Conservation (phyloP, 64 coral and sea anemone species). For the Dendrophyllia cribrosa region DNA sequence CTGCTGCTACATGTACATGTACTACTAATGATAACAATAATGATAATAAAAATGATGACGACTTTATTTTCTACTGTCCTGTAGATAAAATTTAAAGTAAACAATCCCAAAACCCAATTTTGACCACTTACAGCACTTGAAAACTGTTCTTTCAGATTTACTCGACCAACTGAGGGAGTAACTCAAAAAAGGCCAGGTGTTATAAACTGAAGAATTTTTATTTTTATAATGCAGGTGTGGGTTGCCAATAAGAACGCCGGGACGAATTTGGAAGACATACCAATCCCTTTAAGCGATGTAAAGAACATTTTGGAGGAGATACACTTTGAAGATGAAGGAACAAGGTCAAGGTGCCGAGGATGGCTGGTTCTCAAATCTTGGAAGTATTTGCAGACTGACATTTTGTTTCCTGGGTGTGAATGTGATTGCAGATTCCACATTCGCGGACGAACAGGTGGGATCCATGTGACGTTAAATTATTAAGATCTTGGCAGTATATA, state of each 20-base stretch:
- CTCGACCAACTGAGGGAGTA: too few species aligned
- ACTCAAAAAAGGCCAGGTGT: too few species aligned
- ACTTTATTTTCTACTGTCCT: too few species aligned
- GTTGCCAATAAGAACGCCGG: not conserved
- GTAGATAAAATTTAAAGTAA: too few species aligned
- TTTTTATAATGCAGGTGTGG: not conserved
- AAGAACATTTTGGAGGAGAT: slow-evolving; percentile 19
- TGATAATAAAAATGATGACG: too few species aligned
- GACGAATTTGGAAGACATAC: not conserved
- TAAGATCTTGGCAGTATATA: too few species aligned
- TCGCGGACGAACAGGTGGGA: not conserved
- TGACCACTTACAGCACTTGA: too few species aligned
- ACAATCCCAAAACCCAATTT: too few species aligned
- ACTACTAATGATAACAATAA: too few species aligned
- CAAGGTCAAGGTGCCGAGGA: not conserved
- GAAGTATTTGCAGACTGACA: not conserved
- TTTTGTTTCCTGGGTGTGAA: slow-evolving; percentile 38
- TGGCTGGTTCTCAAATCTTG: not conserved
- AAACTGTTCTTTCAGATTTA: too few species aligned
- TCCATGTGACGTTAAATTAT: not conserved
- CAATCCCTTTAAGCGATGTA: slow-evolving; percentile 17
- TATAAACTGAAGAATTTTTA: too few species aligned
- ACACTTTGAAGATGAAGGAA: slow-evolving; percentile 19
- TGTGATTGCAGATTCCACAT: slow-evolving; percentile 28
- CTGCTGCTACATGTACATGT: too few species aligned